Evolutionary conservation across 2,113 vertebrate species (phyloP), one percentile per base, ranked within the genome.

Genomic region (Bucco capensis): DNA sequence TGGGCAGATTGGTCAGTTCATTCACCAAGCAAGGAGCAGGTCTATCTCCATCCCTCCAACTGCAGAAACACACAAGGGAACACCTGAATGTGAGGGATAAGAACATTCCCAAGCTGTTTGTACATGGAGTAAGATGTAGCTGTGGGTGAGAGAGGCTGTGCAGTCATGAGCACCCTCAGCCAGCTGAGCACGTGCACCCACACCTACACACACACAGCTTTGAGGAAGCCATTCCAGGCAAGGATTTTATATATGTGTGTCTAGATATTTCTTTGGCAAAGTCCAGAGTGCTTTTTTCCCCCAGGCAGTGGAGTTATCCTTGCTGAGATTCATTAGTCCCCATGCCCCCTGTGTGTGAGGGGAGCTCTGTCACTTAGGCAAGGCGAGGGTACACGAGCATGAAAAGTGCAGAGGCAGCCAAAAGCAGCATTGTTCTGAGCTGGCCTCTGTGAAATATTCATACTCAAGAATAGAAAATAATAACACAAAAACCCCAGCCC

Each of bases 361-460:
- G 82, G 97, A 98, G 91, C 95, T 96, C 93, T 95, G 97, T 84
- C 91, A 78, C 95, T 97, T 97, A 93, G 93, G 97, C 97, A 97
- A 97, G 16, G 89, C 94, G 4, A 84, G 77, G 97, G 94, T 86
- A 92, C 78, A 79, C 66, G 75, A 92, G 92, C 96, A 96, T 94
- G 97, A 95, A 96, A 95, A 74, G 69, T 72, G 86, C 35, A n/a
- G 80, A 92, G 82, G 78, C 96, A 95, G 97, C 97, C 97, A 97
- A 97, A 96, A 97, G 89, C 96, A 98, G 96, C 97, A 95, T 94
- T 88, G 86, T 92, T 94, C 85, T 51, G 91, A 90, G 84, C 95
- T 94, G 14, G n/a, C 95, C 93, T 31, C 79, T 93, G 97, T 95
- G 97, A 97, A 96, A 96, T 95, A 89, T 92, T 89, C 83, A 94